Evolutionary conservation across 2,888 invertebrate species (phyloP), one percentile per base, ranked within the genome.

Genomic region (Meteorus colon): DNA sequence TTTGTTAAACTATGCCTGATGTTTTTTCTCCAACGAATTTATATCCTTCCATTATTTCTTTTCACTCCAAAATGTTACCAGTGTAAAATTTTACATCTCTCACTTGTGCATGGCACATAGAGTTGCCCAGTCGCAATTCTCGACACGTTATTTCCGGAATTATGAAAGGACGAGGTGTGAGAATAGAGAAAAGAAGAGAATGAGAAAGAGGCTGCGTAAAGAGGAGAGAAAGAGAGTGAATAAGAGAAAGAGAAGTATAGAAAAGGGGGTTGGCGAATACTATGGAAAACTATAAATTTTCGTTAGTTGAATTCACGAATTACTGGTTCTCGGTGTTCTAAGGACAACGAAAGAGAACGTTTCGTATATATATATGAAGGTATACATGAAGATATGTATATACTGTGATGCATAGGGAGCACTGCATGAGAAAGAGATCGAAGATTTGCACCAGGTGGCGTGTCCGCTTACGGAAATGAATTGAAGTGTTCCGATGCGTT

Each of bases 201-300:
- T 2, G 55, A 19, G 8, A 62, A 16, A 62, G 16, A 29, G 31
- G 34, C 34, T 2, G 8, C 2, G 31, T 1, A 5, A 2, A 62
- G 29, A 16, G 34, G 19, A 55, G 55, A 8, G 19, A 55, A 12
- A 2, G 41, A 8, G 41, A 41, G 34, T 34, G 41, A 41, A 12
- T 12, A n/a, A 60, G 60, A 71, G 45, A 55, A 62, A 45, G 27
- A 62, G 45, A 5, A 19, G 19, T 19, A 19, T 55, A 8, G 55
- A 55, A 55, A 55, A 24, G 55, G 55, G 55, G 55, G 55, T 55
- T 55, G 8, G 55, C 19, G 19, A 10, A 41, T 63, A 65, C 65
- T 65, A 73, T 51, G 73, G 73, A 63, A 73, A 73, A 76, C 76
- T 68, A 76, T 76, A 76, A 76, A 76, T 72, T 76, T 76, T 73